These are phyloP conservation scores for Acanthiza pusilla DNA, from an alignment of 2,797 vertebrate genomes.

Conservation along the genomic window DNA sequence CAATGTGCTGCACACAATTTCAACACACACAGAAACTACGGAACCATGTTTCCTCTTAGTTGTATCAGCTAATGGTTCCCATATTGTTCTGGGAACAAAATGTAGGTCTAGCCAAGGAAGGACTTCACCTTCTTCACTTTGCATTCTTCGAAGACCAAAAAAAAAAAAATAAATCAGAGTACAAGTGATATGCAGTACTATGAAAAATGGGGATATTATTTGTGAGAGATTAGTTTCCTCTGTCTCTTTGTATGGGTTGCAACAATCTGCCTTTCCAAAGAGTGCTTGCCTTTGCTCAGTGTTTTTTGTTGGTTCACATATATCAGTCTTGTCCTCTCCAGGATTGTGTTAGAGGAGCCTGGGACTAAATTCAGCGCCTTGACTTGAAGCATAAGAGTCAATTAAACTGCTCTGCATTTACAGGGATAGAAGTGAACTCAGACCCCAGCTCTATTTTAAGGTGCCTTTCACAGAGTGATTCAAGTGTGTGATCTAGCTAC, in stretches of 20 bases:
- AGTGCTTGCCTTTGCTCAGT: neutral
- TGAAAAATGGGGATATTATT: neutral
- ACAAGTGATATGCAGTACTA: neutral
- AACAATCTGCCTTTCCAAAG: neutral
- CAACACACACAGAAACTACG: neutral
- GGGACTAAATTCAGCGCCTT: neutral
- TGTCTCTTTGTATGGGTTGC: neutral
- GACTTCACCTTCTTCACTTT: neutral
- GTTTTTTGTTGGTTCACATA: neutral
- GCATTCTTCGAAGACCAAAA: neutral
- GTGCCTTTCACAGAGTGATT: neutral
- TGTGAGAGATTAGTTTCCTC: neutral
- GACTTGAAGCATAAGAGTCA: neutral
- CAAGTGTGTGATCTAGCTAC: neutral
- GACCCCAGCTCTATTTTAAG: conserved; percentile 23
- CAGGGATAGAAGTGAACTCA: neutral
- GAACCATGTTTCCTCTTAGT: neutral
- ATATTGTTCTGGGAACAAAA: neutral
- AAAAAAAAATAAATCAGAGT: neutral
- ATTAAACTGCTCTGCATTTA: neutral
- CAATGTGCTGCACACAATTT: neutral
- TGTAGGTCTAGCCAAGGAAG: neutral
- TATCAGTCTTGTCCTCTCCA: neutral
- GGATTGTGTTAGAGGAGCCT: neutral
- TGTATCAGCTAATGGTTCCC: neutral